Percentiles rank a stretch among this genome's conserved stretches.
These are phyloP conservation scores for Cacatua alba DNA, from an alignment of 2,113 vertebrate species.

Conservation along the genomic window DNA sequence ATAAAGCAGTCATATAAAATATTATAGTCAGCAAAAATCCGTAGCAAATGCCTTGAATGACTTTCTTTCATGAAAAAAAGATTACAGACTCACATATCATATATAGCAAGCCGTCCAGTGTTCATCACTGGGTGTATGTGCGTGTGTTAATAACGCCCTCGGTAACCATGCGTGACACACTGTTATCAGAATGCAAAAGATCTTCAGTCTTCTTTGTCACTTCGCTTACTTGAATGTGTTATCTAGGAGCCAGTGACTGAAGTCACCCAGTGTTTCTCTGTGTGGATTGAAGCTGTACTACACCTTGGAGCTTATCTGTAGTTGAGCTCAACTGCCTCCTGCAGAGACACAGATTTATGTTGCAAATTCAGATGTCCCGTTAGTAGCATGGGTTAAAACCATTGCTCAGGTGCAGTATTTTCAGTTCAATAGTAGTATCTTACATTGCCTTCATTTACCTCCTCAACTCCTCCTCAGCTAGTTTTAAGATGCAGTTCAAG, in stretches of 20 bases:
- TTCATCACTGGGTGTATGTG: not conserved
- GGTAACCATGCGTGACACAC: not conserved
- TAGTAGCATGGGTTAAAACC: not conserved
- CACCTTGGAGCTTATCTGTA: not conserved
- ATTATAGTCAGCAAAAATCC: not conserved
- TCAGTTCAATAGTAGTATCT: not conserved
- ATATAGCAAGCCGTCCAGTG: not conserved
- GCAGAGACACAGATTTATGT: not conserved
- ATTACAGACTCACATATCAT: not conserved
- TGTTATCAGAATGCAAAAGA: not conserved
- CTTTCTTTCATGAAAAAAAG: not conserved
- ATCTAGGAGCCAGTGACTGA: constrained; percentile 9
- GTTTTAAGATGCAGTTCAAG: not conserved
- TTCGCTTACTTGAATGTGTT: constrained; percentile 40
- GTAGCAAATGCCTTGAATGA: not conserved
- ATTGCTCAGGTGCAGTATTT: not conserved
- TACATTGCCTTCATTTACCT: not conserved
- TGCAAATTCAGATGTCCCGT: not conserved
- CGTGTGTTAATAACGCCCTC: not conserved
- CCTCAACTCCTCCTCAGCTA: not conserved
- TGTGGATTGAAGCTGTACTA: not conserved
- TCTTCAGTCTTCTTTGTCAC: constrained; percentile 24
- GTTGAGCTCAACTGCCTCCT: not conserved
- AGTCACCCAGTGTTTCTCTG: constrained; percentile 10
- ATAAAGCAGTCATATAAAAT: not conserved